Percentiles rank a stretch among this genome's conserved stretches.
Conservation (phyloP, 1,140 invertebrate species). For the Dysdera silvatica region DNA sequence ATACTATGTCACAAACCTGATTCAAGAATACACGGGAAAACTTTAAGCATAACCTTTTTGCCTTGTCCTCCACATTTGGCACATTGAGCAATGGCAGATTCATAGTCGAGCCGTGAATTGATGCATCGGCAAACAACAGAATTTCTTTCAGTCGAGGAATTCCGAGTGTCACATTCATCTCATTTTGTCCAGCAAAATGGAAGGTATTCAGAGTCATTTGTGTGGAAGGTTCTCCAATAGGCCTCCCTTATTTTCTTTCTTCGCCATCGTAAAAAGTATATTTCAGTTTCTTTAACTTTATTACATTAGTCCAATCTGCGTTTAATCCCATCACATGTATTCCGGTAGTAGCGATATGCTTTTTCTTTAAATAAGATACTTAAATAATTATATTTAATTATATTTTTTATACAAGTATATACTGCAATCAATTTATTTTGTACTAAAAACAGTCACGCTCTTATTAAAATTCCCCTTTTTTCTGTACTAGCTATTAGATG, state of each 20-base stretch:
- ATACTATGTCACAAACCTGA: slow-evolving; percentile 60
- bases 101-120: slow-evolving; percentile 92
- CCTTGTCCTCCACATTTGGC: slow-evolving; percentile 45
- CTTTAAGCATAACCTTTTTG: slow-evolving; percentile 59
- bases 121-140: slow-evolving; percentile 84
- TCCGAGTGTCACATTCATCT: slow-evolving; percentile 99
- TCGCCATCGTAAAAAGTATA: too few relatives aligned
- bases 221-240: slow-evolving; percentile 96
- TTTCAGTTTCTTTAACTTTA: too few relatives aligned
- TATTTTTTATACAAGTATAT: too few relatives aligned
- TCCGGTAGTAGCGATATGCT: too few relatives aligned
- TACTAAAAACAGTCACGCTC: too few relatives aligned
- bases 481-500: too few relatives aligned
- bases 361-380: too few relatives aligned
- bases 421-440: too few relatives aligned
- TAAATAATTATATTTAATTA: too few relatives aligned
- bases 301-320: too few relatives aligned
- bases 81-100: slow-evolving; percentile 67
- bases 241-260: slow-evolving; percentile 43
- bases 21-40: slow-evolving; percentile 67
- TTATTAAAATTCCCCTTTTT: too few relatives aligned
- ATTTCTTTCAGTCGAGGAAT: slow-evolving; percentile 95
- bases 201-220: slow-evolving; percentile 99
- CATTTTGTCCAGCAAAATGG: slow-evolving; percentile 97
- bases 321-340: too few relatives aligned